A percentile compares a stretch with the other conserved stretches of the same genome.
These are phyloP conservation scores for Agelas oroides DNA, from an alignment of 37 sponge, comb jelly and placozoan genomes.

Conservation along the genomic window DNA sequence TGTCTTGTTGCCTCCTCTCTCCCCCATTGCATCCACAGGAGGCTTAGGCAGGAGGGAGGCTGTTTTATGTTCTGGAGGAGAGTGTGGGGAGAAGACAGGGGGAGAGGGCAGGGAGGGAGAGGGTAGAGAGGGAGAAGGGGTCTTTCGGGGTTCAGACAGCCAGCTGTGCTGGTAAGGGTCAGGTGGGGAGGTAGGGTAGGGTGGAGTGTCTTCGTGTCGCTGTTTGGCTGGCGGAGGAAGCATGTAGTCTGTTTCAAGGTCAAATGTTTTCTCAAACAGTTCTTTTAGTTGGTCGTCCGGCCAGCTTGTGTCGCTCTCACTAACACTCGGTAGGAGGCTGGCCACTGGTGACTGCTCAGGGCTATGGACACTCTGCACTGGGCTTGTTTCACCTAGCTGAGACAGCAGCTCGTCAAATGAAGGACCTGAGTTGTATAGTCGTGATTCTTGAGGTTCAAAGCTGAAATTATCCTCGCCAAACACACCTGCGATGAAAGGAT, in stretches of 20 bases:
- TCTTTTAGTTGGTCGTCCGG: not conserved
- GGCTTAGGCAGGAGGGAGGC: not conserved
- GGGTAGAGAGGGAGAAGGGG: not conserved
- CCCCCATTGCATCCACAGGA: not conserved
- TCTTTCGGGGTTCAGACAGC: not conserved
- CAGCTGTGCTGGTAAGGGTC: not conserved
- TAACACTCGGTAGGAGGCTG: too few relatives aligned
- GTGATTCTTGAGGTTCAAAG: too few relatives aligned
- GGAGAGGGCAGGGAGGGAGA: not conserved
- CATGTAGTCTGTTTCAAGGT: constrained; percentile 20
- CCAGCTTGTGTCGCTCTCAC: too few relatives aligned
- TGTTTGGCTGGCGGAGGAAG: constrained; percentile 20
- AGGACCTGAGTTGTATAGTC: too few relatives aligned
- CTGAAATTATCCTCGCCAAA: not conserved
- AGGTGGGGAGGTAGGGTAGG: not conserved
- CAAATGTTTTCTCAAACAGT: constrained; percentile 33
- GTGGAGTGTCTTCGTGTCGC: too few relatives aligned
- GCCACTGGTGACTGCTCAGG: too few relatives aligned
- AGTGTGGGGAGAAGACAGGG: not conserved
- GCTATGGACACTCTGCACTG: too few relatives aligned
- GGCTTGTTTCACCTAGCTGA: too few relatives aligned
- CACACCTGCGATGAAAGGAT: not conserved
- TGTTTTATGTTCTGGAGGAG: too few relatives aligned
- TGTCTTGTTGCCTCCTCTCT: not conserved
- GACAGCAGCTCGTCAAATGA: too few relatives aligned